Percentiles rank a stretch among this genome's conserved stretches.
Conservation (phyloP, 2,797 vertebrate species). For the Melopsittacus undulatus region DNA sequence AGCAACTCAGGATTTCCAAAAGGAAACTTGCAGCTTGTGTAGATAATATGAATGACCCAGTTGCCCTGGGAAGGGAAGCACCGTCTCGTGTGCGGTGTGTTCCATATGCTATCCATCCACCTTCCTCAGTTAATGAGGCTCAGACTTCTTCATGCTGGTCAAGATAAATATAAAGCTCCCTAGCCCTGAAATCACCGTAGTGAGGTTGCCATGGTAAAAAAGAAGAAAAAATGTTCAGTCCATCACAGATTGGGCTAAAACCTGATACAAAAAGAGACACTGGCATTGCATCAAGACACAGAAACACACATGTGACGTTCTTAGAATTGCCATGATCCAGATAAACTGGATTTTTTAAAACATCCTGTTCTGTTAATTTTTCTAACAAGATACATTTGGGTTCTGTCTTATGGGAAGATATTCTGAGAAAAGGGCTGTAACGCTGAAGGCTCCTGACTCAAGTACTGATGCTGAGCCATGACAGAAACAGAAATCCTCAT, state of each 20-base stretch:
- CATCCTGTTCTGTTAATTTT: background rate
- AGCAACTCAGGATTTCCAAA: slow-evolving; percentile 41
- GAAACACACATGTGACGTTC: background rate
- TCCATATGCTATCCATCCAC: slow-evolving; percentile 40
- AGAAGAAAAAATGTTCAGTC: background rate
- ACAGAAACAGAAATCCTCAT: background rate
- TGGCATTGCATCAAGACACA: background rate
- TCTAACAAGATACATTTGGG: background rate
- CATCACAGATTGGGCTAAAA: slow-evolving; percentile 19
- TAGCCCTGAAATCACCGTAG: slow-evolving; percentile 34
- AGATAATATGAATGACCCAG: slow-evolving; percentile 44
- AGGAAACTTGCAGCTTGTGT: background rate
- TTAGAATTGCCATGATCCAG: background rate
- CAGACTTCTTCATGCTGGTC: slow-evolving; percentile 23
- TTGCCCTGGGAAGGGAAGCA: slow-evolving; percentile 42
- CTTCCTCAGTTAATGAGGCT: slow-evolving; percentile 41
- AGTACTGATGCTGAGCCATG: background rate
- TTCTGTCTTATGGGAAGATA: background rate
- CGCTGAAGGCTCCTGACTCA: background rate
- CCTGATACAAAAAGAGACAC: background rate
- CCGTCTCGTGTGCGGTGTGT: background rate
- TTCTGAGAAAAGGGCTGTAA: background rate
- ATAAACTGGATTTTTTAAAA: background rate
- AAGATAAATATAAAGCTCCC: slow-evolving; percentile 57
- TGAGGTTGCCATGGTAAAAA: slow-evolving; percentile 63